Percentiles rank a stretch among this genome's conserved stretches.
These are phyloP conservation scores for Leptopterna dolabrata DNA, from an alignment of 2,888 invertebrate genomes.

Conservation along the genomic window DNA sequence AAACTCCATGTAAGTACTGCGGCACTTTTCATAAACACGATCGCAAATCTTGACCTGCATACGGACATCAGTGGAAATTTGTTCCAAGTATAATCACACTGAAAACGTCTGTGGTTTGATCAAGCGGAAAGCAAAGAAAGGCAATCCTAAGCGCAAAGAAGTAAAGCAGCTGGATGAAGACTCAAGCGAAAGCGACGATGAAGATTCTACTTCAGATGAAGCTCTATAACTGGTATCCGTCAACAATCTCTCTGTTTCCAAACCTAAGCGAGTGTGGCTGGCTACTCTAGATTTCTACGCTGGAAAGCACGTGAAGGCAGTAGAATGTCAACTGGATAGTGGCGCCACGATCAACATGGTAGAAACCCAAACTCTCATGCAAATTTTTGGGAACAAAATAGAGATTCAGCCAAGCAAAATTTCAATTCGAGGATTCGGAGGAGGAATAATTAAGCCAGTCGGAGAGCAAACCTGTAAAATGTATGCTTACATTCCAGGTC, in stretches of 20 bases:
- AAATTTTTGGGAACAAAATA: background rate
- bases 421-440: background rate
- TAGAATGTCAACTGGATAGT: too few species aligned
- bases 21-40: background rate
- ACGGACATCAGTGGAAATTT: background rate
- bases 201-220: background rate
- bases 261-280: background rate
- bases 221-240: background rate
- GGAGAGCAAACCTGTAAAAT: background rate
- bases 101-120: too few species aligned
- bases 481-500: too few species aligned
- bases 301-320: background rate
- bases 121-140: background rate
- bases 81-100: too few species aligned
- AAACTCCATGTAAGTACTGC: background rate
- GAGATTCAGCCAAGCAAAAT: background rate
- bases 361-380: background rate
- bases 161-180: background rate
- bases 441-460: background rate
- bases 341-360: constrained; percentile 23
- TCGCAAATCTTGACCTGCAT: background rate
- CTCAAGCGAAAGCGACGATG: background rate
- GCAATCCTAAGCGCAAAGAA: background rate
- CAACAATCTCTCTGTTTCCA: background rate
- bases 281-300: background rate